Conservation (phyloP, 2,888 invertebrate genomes). For the Drosophila monieri region DNA sequence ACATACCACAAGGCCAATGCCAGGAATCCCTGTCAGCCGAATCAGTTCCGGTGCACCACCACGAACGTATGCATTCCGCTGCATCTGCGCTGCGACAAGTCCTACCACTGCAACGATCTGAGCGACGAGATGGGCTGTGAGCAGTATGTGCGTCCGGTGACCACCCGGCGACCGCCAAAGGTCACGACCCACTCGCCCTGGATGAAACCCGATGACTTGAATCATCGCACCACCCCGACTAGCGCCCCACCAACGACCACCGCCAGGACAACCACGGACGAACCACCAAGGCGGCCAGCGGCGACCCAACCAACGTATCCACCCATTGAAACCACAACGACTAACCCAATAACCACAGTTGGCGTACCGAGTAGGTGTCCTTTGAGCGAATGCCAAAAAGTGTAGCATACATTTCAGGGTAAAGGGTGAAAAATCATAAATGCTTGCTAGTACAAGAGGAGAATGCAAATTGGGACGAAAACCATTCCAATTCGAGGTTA, state of each 20-base stretch:
- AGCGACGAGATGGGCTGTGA: constrained; percentile 86
- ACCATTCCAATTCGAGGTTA: background rate
- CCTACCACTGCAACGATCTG: constrained; percentile 86
- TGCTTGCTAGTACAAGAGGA: background rate
- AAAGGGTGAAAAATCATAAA: background rate
- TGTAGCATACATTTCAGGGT: constrained; percentile 28
- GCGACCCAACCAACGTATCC: background rate
- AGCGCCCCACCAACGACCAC: constrained; percentile 12
- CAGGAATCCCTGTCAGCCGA: constrained; percentile 83
- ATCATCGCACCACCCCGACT: constrained; percentile 47
- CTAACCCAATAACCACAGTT: constrained; percentile 58
- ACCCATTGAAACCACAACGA: constrained; percentile 32
- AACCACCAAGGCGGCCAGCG: constrained; percentile 5
- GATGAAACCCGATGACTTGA: constrained; percentile 33
- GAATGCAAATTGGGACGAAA: background rate
- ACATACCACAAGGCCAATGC: constrained; percentile 66
- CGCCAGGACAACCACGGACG: constrained; percentile 19
- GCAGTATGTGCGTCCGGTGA: constrained; percentile 44
- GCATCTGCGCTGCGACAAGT: constrained; percentile 85
- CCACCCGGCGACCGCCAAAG: constrained; percentile 43
- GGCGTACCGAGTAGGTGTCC: constrained; percentile 64
- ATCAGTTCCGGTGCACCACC: constrained; percentile 86
- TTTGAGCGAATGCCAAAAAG: constrained; percentile 8
- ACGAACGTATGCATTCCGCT: constrained; percentile 86
- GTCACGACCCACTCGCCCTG: constrained; percentile 21